A percentile compares a stretch with the other conserved stretches of the same genome.
These are phyloP conservation scores for Leucozona laternaria DNA, from an alignment of 2,888 invertebrate genomes.

Conservation along the genomic window DNA sequence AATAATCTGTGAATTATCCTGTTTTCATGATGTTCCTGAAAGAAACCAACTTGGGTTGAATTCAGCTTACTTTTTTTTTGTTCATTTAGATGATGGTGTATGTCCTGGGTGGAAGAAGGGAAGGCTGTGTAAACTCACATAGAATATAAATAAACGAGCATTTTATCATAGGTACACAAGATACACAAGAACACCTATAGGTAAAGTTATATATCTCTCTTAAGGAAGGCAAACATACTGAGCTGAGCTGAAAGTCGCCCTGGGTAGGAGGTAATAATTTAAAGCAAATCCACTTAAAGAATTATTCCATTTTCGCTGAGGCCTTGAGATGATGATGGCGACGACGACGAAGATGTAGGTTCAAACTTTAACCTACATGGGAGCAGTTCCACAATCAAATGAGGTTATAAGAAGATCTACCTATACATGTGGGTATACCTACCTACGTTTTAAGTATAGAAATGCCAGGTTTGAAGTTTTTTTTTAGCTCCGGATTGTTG, in stretches of 20 bases:
- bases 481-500: no score
- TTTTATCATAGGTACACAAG: constrained; percentile 52
- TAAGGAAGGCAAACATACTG: neutral
- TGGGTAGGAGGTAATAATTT: constrained; percentile 68
- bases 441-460: constrained; percentile 26
- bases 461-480: constrained; percentile 2
- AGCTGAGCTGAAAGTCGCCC: neutral
- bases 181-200: constrained; percentile 12
- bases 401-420: neutral
- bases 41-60: constrained; percentile 57
- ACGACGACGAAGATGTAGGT: neutral
- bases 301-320: constrained; percentile 62
- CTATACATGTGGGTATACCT: neutral
- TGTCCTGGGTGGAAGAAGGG: constrained; percentile 7
- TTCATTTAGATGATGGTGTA: neutral
- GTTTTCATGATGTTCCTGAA: constrained; percentile 72
- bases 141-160: constrained; percentile 74
- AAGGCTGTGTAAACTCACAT: constrained; percentile 58
- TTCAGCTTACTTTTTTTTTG: constrained; percentile 20
- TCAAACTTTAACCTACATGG: constrained; percentile 39
- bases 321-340: constrained; percentile 39
- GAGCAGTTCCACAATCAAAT: neutral
- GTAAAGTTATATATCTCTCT: neutral
- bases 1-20: constrained; percentile 76
- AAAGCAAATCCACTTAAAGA: constrained; percentile 74